These are phyloP conservation scores for Acleris emargana DNA, from an alignment of 2,888 invertebrate species.

Conservation along the genomic window DNA sequence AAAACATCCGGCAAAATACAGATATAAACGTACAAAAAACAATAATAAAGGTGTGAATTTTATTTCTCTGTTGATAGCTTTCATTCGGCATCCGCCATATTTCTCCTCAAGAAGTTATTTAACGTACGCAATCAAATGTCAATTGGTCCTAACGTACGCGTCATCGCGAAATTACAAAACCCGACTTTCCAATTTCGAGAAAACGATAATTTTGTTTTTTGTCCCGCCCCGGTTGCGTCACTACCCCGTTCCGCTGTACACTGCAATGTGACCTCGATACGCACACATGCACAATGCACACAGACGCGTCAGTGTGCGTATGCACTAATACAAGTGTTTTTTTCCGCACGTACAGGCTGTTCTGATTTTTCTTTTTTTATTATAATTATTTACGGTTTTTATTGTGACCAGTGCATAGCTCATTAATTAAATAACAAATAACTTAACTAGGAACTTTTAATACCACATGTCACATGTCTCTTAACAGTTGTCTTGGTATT, in stretches of 20 bases:
- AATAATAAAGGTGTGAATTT: neutral
- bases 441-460: neutral
- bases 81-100: neutral
- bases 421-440: neutral
- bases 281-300: slow-evolving; percentile 55
- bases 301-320: slow-evolving; percentile 48
- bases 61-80: neutral
- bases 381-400: slow-evolving; percentile 42
- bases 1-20: no score
- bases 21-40: neutral
- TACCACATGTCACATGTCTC: no score
- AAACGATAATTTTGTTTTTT: slow-evolving; percentile 33
- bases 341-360: slow-evolving; percentile 57
- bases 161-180: slow-evolving; percentile 33
- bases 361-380: slow-evolving; percentile 46
- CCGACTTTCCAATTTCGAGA: slow-evolving; percentile 37
- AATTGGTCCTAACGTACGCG: slow-evolving; percentile 28
- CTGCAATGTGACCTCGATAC: slow-evolving; percentile 77
- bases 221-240: slow-evolving; percentile 31
- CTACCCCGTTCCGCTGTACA: slow-evolving; percentile 54
- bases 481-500: no score
- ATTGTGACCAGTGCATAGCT: neutral
- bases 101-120: neutral
- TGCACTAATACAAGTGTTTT: slow-evolving; percentile 54
- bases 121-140: slow-evolving; percentile 19